Conservation (phyloP, 2,888 invertebrate species). For the Cheilosia grossa region DNA sequence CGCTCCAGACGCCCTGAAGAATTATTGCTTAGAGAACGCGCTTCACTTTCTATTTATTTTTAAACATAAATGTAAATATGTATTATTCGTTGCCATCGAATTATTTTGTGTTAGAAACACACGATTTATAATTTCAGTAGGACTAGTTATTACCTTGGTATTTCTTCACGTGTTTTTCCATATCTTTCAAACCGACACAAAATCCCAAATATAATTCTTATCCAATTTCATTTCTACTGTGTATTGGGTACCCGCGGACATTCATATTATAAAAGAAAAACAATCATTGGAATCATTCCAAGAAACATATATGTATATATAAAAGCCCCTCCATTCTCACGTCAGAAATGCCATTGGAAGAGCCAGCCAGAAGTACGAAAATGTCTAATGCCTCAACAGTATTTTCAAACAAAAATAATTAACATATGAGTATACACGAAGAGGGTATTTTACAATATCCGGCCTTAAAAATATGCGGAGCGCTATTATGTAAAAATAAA, state of each 20-base stretch:
- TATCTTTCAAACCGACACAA: neutral
- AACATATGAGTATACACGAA: neutral
- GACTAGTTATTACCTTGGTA: neutral
- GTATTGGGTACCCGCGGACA: slow-evolving; percentile 25
- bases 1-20: no score
- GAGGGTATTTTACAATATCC: slow-evolving; percentile 39
- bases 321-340: slow-evolving; percentile 35
- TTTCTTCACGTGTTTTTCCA: neutral
- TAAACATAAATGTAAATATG: no score
- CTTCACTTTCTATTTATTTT: no score
- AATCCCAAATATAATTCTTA: neutral
- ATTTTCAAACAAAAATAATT: slow-evolving; percentile 37
- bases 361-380: slow-evolving; percentile 26
- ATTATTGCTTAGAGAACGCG: no score
- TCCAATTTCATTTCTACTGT: slow-evolving; percentile 35
- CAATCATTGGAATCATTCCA: slow-evolving; percentile 72
- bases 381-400: slow-evolving; percentile 49
- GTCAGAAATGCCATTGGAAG: slow-evolving; percentile 65
- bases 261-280: slow-evolving; percentile 53
- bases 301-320: slow-evolving; percentile 34
- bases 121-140: neutral
- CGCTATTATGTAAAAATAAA: slow-evolving; percentile 2
- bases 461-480: neutral
- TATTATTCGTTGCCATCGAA: no score
- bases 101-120: no score